phyloP scores from a whole-genome alignment of 2,888 invertebrate genomes.

The Chloroclystis v-ata region DNA sequence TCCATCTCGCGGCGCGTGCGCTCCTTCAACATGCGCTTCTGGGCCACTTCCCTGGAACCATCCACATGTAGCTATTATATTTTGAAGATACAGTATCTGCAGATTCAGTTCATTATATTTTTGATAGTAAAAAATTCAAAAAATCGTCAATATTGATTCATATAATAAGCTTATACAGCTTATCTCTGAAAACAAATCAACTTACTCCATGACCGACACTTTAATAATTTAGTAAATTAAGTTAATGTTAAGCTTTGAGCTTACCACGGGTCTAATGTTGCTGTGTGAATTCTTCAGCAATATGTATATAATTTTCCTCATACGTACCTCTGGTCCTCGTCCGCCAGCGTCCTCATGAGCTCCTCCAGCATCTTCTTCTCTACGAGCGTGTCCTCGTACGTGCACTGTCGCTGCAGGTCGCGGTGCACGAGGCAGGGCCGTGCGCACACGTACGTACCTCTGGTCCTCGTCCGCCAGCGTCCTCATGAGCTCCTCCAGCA shows the following conservation, averaged over 20 bases:
- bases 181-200: too few species aligned
- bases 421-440: constrained; percentile 76
- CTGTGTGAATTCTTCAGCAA: too few species aligned
- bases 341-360: constrained; percentile 76
- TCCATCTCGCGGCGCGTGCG: constrained; percentile 75
- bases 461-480: constrained; percentile 80
- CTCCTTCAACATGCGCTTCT: constrained; percentile 67
- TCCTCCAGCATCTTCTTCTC: constrained; percentile 82
- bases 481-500: constrained; percentile 79
- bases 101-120: too few species aligned
- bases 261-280: too few species aligned
- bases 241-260: too few species aligned
- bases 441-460: constrained; percentile 59
- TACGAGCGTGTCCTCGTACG: constrained; percentile 76
- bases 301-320: too few species aligned
- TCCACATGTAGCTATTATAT: neutral
- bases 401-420: constrained; percentile 68
- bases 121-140: too few species aligned
- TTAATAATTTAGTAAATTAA: too few species aligned
- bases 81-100: too few species aligned
- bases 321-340: constrained; percentile 77
- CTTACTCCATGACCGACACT: too few species aligned
- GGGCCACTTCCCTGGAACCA: constrained; percentile 65
- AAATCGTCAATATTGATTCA: too few species aligned
- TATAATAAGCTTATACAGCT: too few species aligned